phyloP scores from a whole-genome alignment of 1,140 invertebrate genomes.

The Pogonus chalceus region DNA sequence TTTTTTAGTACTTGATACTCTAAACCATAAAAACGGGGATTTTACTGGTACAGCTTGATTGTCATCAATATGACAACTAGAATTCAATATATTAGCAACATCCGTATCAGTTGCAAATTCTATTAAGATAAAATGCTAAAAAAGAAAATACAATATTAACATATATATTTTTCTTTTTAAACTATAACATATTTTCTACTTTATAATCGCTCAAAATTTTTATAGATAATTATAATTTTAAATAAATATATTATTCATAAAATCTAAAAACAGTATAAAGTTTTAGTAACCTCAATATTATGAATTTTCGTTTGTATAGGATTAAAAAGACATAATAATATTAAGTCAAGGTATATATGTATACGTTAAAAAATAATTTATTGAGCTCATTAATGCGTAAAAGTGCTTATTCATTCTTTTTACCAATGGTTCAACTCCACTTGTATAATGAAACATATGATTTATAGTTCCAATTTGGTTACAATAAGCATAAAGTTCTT shows the following conservation, averaged over 20 bases:
- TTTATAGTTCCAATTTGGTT: conserved; percentile 46
- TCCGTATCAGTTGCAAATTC: conserved; percentile 46
- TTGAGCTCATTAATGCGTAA: conserved; percentile 9
- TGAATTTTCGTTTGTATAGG: too few relatives aligned
- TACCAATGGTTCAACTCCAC: conserved; percentile 36
- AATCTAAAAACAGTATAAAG: conserved; percentile 10
- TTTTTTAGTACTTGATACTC: conserved; percentile 34
- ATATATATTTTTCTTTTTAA: too few relatives aligned
- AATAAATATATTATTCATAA: too few relatives aligned
- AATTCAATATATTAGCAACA: conserved; percentile 34
- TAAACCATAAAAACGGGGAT: conserved; percentile 60
- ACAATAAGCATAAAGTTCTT: conserved; percentile 53
- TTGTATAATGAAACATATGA: conserved; percentile 50
- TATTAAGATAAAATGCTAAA: conserved; percentile 56
- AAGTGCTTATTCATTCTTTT: conserved; percentile 15
- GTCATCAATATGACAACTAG: conserved; percentile 38
- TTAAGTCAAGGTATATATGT: conserved; percentile 10
- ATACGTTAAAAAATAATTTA: conserved; percentile 8
- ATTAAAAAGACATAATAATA: too few relatives aligned
- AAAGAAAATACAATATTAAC: too few relatives aligned
- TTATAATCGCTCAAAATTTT: too few relatives aligned
- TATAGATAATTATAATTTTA: too few relatives aligned
- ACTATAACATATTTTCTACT: too few relatives aligned
- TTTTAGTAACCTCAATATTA: too few relatives aligned
- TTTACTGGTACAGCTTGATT: conserved; percentile 44